Percentiles rank a stretch among this genome's conserved stretches.
phyloP scores from a whole-genome alignment of 2,113 vertebrate genomes.

The Syngnathus scovelli region DNA sequence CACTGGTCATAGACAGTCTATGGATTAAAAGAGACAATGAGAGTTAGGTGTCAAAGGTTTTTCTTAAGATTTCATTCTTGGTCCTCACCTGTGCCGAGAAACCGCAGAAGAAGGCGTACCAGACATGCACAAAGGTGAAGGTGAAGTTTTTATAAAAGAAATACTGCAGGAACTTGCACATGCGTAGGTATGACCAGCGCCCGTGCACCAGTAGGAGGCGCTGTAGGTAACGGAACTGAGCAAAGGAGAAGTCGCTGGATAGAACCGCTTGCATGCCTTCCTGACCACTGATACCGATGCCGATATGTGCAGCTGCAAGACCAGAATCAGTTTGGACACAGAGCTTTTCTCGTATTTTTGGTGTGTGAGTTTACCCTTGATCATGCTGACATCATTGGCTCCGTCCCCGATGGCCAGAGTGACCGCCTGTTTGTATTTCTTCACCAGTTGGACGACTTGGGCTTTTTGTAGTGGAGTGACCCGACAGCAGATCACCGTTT shows the following conservation, averaged over 20 bases:
- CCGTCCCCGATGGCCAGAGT: conserved; percentile 93
- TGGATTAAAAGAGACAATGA: conserved; percentile 18
- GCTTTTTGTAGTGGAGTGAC: conserved; percentile 95
- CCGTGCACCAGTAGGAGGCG: conserved; percentile 91
- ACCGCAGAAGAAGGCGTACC: conserved; percentile 92
- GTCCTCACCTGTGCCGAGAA: conserved; percentile 90
- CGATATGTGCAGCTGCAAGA: conserved; percentile 85
- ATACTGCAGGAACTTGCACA: conserved; percentile 94
- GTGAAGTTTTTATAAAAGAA: conserved; percentile 99
- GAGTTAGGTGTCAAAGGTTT: background rate
- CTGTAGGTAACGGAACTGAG: conserved; percentile 89
- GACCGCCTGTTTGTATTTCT: conserved; percentile 85
- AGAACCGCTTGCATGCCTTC: conserved; percentile 93
- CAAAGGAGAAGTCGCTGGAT: conserved; percentile 87
- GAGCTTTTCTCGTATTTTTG: background rate
- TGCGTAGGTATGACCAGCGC: conserved; percentile 93
- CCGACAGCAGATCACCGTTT: conserved; percentile 89
- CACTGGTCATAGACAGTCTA: conserved; percentile 92
- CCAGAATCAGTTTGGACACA: no score
- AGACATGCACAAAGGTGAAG: conserved; percentile 93
- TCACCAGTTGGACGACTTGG: conserved; percentile 91
- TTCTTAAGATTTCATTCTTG: background rate
- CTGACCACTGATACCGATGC: conserved; percentile 88
- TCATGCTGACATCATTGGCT: conserved; percentile 96
- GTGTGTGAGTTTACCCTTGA: conserved; percentile 75